Conservation (phyloP, 1,140 invertebrate species). For the Ylistrum balloti region DNA sequence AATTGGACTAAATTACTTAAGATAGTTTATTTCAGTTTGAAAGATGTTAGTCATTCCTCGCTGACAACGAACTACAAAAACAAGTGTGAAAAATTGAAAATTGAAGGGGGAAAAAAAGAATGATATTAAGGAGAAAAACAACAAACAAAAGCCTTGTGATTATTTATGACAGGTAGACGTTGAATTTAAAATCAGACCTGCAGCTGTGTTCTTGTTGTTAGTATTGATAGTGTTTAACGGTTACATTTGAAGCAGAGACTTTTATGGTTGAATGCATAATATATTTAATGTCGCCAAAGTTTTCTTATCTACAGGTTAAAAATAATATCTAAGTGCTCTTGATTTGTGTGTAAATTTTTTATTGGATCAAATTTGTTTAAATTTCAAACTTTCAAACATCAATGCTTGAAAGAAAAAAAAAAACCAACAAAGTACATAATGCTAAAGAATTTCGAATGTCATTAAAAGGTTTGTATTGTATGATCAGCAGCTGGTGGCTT, state of each 20-base stretch:
- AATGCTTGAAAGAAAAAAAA: conserved; percentile 28
- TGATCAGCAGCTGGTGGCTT: neutral
- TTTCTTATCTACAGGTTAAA: neutral
- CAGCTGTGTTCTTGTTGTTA: neutral
- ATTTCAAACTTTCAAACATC: conserved; percentile 10
- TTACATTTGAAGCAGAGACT: neutral
- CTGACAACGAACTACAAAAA: neutral
- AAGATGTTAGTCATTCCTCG: neutral
- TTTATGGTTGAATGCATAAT: neutral
- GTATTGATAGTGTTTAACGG: neutral
- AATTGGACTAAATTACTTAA: neutral
- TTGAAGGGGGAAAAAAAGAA: too few species aligned
- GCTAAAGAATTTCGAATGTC: neutral
- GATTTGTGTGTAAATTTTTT: neutral
- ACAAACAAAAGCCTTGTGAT: too few species aligned
- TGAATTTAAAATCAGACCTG: neutral
- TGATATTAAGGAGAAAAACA: too few species aligned
- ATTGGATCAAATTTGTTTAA: conserved; percentile 41
- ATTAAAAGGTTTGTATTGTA: neutral
- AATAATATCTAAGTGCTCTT: neutral
- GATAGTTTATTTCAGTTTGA: neutral
- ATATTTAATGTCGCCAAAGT: neutral
- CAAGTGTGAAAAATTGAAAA: too few species aligned
- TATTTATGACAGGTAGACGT: neutral
- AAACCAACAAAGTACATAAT: neutral